Percentiles rank a stretch among this genome's conserved stretches.
Evolutionary conservation across 2,797 vertebrate species (phyloP).

Genomic region (Tachyglossus aculeatus): DNA sequence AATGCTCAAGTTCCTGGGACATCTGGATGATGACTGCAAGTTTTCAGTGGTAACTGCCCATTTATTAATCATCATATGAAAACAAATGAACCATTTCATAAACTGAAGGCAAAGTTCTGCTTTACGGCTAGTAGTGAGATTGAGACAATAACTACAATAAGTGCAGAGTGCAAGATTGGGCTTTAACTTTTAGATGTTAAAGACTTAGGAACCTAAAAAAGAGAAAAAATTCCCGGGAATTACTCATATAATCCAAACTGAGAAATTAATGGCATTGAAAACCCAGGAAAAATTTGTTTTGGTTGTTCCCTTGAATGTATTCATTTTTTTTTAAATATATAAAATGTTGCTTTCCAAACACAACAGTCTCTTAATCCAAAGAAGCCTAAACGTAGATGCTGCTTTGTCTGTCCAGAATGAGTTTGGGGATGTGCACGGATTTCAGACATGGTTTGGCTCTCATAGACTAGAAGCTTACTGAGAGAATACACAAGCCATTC

Average conservation of each 20-base stretch:
- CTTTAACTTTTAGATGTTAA: neutral
- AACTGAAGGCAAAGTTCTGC: slow-evolving; percentile 41
- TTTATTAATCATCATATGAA: slow-evolving; percentile 21
- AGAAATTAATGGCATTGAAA: slow-evolving; percentile 37
- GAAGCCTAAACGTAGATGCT: slow-evolving; percentile 32
- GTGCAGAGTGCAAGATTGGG: neutral
- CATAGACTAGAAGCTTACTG: slow-evolving; percentile 4
- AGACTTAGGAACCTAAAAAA: neutral
- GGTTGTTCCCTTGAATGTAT: slow-evolving; percentile 38
- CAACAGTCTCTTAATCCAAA: slow-evolving; percentile 46
- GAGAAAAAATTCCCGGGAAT: neutral
- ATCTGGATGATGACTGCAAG: slow-evolving; percentile 42
- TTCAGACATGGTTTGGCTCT: slow-evolving; percentile 16
- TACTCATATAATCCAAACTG: slow-evolving; percentile 27
- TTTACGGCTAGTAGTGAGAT: slow-evolving; percentile 4
- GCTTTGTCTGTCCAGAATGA: neutral
- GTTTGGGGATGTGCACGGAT: slow-evolving; percentile 17
- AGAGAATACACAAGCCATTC: slow-evolving; percentile 6
- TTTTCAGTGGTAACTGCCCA: slow-evolving; percentile 43
- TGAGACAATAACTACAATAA: neutral
- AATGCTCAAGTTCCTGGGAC: slow-evolving; percentile 31
- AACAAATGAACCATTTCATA: slow-evolving; percentile 39
- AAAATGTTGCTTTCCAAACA: slow-evolving; percentile 55
- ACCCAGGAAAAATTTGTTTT: neutral
- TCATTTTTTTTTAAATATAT: slow-evolving; percentile 31